phyloP scores from a whole-genome alignment of 2,888 invertebrate species.

The Andrena chrysosceles region DNA sequence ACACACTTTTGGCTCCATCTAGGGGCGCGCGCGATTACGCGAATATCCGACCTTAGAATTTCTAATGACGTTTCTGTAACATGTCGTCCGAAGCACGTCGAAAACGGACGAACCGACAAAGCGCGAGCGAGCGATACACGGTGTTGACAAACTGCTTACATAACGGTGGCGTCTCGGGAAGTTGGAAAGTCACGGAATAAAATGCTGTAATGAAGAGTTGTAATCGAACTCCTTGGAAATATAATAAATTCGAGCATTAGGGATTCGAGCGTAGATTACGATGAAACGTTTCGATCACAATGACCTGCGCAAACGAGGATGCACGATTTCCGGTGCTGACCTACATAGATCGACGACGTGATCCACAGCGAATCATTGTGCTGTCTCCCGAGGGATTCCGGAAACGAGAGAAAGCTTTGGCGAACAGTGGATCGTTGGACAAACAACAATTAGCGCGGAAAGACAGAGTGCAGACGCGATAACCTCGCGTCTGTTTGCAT shows the following conservation, averaged over 20 bases:
- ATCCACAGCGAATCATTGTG: slow-evolving; percentile 58
- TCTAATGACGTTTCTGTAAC: slow-evolving; percentile 62
- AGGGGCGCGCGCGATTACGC: slow-evolving; percentile 55
- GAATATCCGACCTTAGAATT: slow-evolving; percentile 64
- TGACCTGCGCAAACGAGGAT: slow-evolving; percentile 10
- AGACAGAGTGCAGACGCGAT: slow-evolving; percentile 46
- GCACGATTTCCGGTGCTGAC: slow-evolving; percentile 35
- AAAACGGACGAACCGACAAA: slow-evolving; percentile 11
- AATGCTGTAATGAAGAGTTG: not conserved
- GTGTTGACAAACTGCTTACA: not conserved
- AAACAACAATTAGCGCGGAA: slow-evolving; percentile 71
- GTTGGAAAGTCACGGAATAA: not conserved
- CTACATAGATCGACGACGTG: slow-evolving; percentile 45
- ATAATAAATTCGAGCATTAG: no score
- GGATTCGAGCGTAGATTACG: no score
- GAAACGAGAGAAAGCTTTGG: slow-evolving; percentile 77
- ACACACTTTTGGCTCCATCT: slow-evolving; percentile 50
- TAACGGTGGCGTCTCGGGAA: slow-evolving; percentile 7
- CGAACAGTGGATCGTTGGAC: slow-evolving; percentile 42
- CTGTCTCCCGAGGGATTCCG: slow-evolving; percentile 57
- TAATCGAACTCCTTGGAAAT: no score
- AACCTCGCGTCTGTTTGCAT: not conserved
- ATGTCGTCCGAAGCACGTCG: not conserved
- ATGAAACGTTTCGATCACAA: slow-evolving; percentile 4
- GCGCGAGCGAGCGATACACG: no score